Base-by-base conservation (phyloP, 1,140 invertebrate genomes). In the Drosophila novamexicana region DNA sequence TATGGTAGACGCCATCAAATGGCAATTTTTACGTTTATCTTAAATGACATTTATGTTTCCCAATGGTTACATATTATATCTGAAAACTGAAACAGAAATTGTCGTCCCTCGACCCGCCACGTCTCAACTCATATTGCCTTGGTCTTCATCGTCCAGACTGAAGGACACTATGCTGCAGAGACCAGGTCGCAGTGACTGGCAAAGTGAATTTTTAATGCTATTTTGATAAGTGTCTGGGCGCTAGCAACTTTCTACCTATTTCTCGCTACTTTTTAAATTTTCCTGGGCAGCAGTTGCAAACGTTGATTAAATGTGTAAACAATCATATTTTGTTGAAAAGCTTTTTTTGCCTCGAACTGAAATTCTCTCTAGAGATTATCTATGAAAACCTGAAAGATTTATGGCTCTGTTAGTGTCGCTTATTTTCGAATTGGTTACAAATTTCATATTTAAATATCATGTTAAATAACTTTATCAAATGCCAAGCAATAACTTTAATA, bases 31-130 rank as follows among this genome's bases (percentile, higher is more conserved):
- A 79, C 73, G 76, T 83, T 89, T 89, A 89, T 88, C 84, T 89
- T 67, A 83, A 88, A 89, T 88, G 83, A 89, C 83, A 88, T 88
- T 88, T 88, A 88, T 88, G 83, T 82, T 80, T 89, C 83, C 83
- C 83, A 77, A 77, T 89, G 79, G 84, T 69, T 89, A 80, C 79
- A 89, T 88, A 88, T 86, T 77, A 80, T 83, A 89, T 80, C 73
- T 59, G 14, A 29, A 50, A 50, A 49, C 10, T n/a, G 47, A 74
- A 88, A 82, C 70, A 78, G 74, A 85, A 85, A 77, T 71, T 77
- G 65, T 50, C 52, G 42, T 59, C 18, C 42, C 45, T 56, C 34
- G 40, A 52, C 18, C 36, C 39, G 22, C 22, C 22, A 29, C 22
- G 22, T 22, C 22, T 4, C 22, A 22, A 22, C 22, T 2, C 22